Conservation (phyloP, 1,140 invertebrate species). For the Pygmarrhopalites habei region DNA sequence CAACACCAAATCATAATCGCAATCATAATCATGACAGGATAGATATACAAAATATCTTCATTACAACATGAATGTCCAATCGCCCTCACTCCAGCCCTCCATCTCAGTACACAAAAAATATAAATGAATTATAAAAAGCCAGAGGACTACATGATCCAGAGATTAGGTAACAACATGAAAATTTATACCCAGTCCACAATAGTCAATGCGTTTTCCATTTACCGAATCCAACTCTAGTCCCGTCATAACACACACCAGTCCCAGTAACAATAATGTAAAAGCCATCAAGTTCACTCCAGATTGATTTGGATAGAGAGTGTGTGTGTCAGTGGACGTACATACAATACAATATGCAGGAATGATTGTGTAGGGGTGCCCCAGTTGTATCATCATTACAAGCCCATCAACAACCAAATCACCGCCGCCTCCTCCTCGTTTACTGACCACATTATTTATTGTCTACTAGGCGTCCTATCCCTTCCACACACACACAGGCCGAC, state of each 20-base stretch:
- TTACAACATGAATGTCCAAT: neutral
- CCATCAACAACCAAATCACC: neutral
- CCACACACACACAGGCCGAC: neutral
- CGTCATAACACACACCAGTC: neutral
- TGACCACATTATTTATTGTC: neutral
- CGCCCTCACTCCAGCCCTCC: too few species aligned
- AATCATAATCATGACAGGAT: conserved; percentile 6
- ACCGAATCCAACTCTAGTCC: neutral
- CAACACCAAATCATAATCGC: neutral
- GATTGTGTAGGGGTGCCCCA: too few species aligned
- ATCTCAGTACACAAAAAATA: too few species aligned
- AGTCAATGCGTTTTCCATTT: neutral
- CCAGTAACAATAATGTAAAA: too few species aligned
- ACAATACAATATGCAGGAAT: too few species aligned
- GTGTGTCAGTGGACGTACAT: neutral
- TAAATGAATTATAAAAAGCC: neutral
- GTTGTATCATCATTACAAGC: neutral
- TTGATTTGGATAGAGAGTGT: neutral
- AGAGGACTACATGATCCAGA: neutral
- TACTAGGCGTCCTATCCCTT: neutral
- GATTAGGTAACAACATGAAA: neutral
- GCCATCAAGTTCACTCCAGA: neutral
- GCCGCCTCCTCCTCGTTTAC: neutral
- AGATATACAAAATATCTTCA: neutral
- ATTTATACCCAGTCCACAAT: neutral